phyloP scores from a whole-genome alignment of 2,888 invertebrate genomes.

The Dasypogon diadema region DNA sequence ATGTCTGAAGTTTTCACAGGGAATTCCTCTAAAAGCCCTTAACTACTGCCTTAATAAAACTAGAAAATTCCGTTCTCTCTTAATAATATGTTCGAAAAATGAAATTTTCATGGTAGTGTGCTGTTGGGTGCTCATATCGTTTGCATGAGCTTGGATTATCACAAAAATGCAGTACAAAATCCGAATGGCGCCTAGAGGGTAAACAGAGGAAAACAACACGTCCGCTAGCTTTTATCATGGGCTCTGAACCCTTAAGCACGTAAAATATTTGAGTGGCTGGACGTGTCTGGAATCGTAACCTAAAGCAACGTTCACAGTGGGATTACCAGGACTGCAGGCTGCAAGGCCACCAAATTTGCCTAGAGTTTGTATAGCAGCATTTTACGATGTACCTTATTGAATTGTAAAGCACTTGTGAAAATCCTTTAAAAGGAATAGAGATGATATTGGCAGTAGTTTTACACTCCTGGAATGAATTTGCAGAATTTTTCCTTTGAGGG shows the following conservation, averaged over 20 bases:
- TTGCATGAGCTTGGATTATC: background rate
- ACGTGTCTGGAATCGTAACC: background rate
- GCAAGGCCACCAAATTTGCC: background rate
- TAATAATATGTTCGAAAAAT: too few species aligned
- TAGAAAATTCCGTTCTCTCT: too few species aligned
- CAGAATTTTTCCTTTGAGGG: background rate
- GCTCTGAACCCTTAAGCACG: background rate
- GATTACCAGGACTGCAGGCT: background rate
- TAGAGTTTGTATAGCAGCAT: background rate
- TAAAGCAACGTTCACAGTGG: background rate
- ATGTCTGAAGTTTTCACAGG: background rate
- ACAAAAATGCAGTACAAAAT: background rate
- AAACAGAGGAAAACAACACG: background rate
- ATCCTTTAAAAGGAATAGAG: background rate
- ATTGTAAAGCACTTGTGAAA: background rate
- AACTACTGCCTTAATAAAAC: background rate
- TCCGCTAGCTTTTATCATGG: background rate
- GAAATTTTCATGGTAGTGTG: background rate
- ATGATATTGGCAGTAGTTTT: background rate
- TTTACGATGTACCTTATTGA: background rate
- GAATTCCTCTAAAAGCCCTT: too few species aligned
- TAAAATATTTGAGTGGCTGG: constrained; percentile 3
- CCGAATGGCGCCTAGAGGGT: background rate
- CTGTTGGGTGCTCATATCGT: background rate
- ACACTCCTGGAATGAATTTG: background rate